Conservation (phyloP, 2,888 invertebrate genomes). For the Euzophera pinguis region DNA sequence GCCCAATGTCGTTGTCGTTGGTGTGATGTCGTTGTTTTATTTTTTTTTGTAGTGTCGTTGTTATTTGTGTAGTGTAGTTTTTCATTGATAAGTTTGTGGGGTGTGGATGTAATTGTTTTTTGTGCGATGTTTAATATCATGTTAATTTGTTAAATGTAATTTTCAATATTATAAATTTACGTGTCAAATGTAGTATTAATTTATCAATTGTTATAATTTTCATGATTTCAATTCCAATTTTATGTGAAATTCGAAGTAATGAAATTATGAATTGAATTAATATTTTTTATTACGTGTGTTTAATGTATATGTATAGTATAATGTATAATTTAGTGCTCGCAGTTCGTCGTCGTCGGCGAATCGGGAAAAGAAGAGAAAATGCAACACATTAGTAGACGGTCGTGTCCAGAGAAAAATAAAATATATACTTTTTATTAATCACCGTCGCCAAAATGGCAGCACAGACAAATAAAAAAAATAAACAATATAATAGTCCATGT, state of each 20-base stretch:
- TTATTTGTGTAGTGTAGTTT: not conserved
- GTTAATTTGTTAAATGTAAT: no score
- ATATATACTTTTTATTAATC: slow-evolving; percentile 23
- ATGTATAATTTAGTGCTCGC: slow-evolving; percentile 14
- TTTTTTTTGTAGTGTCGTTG: not conserved
- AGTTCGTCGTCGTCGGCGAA: slow-evolving; percentile 28
- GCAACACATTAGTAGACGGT: slow-evolving; percentile 76
- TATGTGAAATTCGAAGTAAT: no score
- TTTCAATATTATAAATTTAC: no score
- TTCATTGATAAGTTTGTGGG: no score
- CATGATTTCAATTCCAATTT: no score
- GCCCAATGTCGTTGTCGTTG: not conserved
- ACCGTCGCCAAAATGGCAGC: slow-evolving; percentile 73
- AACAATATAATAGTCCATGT: slow-evolving; percentile 14
- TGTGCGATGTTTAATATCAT: no score
- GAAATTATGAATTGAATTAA: no score
- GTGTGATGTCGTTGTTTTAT: no score
- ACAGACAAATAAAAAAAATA: slow-evolving; percentile 55
- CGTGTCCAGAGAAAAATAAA: slow-evolving; percentile 36
- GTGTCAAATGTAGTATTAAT: no score
- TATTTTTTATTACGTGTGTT: no score
- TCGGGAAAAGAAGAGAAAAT: slow-evolving; percentile 78
- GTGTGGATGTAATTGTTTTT: no score
- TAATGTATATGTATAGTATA: not conserved
- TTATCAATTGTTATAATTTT: no score